A percentile compares a stretch with the other conserved stretches of the same genome.
Conservation (phyloP, 1,140 invertebrate species). For the Eupristina koningsbergeri region DNA sequence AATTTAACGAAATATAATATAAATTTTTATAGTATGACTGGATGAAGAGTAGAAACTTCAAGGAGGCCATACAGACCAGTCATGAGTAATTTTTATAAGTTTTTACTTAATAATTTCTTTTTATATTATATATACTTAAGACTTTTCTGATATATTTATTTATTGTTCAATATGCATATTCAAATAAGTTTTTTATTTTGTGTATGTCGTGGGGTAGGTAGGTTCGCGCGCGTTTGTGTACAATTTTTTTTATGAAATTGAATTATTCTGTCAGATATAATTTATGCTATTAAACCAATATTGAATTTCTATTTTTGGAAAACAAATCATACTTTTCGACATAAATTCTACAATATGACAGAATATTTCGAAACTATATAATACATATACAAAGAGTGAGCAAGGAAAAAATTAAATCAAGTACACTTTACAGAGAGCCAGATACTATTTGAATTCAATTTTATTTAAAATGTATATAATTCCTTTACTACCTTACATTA, state of each 20-base stretch:
- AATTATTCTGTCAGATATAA: constrained; percentile 58
- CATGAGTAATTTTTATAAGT: constrained; percentile 78
- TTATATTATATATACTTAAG: constrained; percentile 58
- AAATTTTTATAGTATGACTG: constrained; percentile 85
- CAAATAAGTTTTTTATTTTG: constrained; percentile 56
- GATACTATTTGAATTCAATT: constrained; percentile 44
- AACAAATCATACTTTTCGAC: background rate
- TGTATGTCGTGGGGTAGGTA: constrained; percentile 52
- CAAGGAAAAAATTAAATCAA: constrained; percentile 8
- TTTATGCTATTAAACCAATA: background rate
- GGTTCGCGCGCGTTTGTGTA: too few relatives aligned
- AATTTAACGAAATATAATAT: constrained; percentile 58
- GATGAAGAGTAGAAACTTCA: constrained; percentile 95
- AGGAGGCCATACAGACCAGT: constrained; percentile 86
- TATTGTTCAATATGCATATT: constrained; percentile 63
- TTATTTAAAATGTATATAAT: too few relatives aligned
- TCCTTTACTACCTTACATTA: too few relatives aligned
- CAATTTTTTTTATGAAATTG: constrained; percentile 54
- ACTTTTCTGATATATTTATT: constrained; percentile 61
- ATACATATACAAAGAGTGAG: background rate
- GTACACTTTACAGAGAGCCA: background rate
- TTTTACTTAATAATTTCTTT: constrained; percentile 66
- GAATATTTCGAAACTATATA: constrained; percentile 59
- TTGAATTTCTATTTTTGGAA: background rate
- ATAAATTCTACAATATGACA: constrained; percentile 52